Evolutionary conservation across 2,888 invertebrate species (phyloP), one percentile per base, ranked within the genome.

Genomic region (Melipona beecheii): DNA sequence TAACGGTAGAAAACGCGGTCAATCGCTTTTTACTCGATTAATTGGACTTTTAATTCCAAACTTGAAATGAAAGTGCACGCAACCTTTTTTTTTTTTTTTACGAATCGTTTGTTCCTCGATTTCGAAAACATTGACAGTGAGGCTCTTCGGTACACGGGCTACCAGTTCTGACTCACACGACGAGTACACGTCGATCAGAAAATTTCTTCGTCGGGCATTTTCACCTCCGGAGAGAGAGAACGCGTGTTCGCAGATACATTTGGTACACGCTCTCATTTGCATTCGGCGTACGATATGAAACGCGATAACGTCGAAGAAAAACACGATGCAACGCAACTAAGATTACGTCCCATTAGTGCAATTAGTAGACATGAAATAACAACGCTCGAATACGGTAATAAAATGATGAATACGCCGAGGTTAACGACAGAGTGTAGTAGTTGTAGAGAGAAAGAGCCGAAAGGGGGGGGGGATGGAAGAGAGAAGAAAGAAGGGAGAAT

Each of bases 311-410:
- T 64, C 50, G 52, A 76, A 49, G 17, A 17, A 69, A 73, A 71
- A 56, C 43, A 60, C 19, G 56, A 19, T 27, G 36, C 62, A 64
- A 73, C 0, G 73, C 24, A n/a, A 24, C 49, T 31, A 24, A 54
- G 70, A 82, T 74, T 75, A 50, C 65, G 58, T 50, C 54, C 75
- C 54, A 65, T 69, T 72, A 74, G 79, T 70, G 64, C 81, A 74
- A 82, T 86, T 76, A 71, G 58, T 27, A 52, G 74, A 74, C 69
- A 50, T 50, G 78, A 81, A 86, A 78, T 62, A 73, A 83, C 65
- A 76, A 66, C 77, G 74, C 27, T 71, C n/a, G 54, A 74, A 36
- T 52, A 24, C 75, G 68, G 71, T 56, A 78, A 72, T 84, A 75
- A 84, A 84, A 66, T 75, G 60, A 69, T 36, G 75, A 56, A 65